Percentiles rank a stretch among this genome's conserved stretches.
Evolutionary conservation across 2,797 vertebrate species (phyloP).

Genomic region (Chaenodraco wilsoni): DNA sequence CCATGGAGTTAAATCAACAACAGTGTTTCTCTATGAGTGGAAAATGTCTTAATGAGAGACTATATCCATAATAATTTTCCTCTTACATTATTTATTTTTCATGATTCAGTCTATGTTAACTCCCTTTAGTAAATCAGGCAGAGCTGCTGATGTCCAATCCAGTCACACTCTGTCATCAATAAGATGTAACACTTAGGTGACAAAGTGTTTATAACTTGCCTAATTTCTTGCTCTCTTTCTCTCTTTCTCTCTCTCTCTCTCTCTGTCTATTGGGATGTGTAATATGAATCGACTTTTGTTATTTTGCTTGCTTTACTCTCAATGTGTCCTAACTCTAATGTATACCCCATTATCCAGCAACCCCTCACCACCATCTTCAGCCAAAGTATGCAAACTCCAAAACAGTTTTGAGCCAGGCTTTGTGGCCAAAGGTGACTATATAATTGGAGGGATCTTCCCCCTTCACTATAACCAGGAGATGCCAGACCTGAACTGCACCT

Average conservation of each 20-base stretch:
- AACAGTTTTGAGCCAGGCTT: slow-evolving; percentile 77
- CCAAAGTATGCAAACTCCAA: slow-evolving; percentile 64
- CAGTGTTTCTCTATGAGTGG: background rate
- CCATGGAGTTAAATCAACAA: background rate
- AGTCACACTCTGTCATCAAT: slow-evolving; percentile 17
- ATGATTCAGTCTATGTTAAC: background rate
- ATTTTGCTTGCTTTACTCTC: slow-evolving; percentile 43
- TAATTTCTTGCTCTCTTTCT: slow-evolving; percentile 5
- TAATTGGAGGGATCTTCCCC: slow-evolving; percentile 83
- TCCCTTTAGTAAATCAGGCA: slow-evolving; percentile 22
- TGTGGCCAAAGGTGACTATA: slow-evolving; percentile 71
- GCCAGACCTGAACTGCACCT: slow-evolving; percentile 77
- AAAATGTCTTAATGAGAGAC: background rate
- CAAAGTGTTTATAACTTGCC: slow-evolving; percentile 56
- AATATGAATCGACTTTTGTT: slow-evolving; percentile 63
- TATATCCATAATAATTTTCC: background rate
- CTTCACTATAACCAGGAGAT: slow-evolving; percentile 84
- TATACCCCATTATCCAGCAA: slow-evolving; percentile 1
- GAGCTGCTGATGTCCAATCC: slow-evolving; percentile 40
- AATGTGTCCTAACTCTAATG: slow-evolving; percentile 29
- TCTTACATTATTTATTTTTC: slow-evolving; percentile 7
- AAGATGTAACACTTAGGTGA: slow-evolving; percentile 25
- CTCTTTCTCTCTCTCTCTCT: background rate
- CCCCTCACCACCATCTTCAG: slow-evolving; percentile 21
- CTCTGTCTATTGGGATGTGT: background rate